phyloP scores from a whole-genome alignment of 2,888 invertebrate species.

The Miltochrista miniata region DNA sequence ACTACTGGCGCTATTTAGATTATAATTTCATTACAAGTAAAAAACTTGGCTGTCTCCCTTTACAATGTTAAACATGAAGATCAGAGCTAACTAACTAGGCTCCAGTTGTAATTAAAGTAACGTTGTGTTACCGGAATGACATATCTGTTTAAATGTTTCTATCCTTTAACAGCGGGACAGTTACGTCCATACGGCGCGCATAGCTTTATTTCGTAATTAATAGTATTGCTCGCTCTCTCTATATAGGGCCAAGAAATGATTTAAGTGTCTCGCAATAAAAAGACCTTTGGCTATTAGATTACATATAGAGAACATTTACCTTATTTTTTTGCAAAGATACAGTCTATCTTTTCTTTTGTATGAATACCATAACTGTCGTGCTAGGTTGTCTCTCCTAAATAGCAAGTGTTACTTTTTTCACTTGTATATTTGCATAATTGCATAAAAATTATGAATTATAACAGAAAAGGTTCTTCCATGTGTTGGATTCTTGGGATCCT shows the following conservation, averaged over 20 bases:
- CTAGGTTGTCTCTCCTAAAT: conserved; percentile 15
- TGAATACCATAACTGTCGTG: conserved; percentile 21
- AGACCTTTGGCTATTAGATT: conserved; percentile 29
- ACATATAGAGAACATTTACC: conserved; percentile 25
- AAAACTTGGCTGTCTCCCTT: conserved; percentile 57
- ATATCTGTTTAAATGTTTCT: conserved; percentile 78
- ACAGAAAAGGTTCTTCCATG: conserved; percentile 17
- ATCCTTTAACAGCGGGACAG: conserved; percentile 74
- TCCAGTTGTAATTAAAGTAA: conserved; percentile 72
- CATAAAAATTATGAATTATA: conserved; percentile 3
- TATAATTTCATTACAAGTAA: conserved; percentile 65
- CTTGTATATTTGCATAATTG: not conserved
- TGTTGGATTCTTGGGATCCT: not conserved
- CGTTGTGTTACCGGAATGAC: conserved; percentile 74
- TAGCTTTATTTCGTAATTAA: conserved; percentile 72
- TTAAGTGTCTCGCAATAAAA: conserved; percentile 53
- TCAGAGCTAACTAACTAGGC: conserved; percentile 62
- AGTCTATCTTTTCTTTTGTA: conserved; percentile 30
- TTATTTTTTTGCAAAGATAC: conserved; percentile 27
- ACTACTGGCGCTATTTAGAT: conserved; percentile 42
- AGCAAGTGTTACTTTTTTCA: not conserved
- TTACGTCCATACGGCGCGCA: conserved; percentile 56
- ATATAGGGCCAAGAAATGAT: conserved; percentile 62
- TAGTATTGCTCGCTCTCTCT: conserved; percentile 55
- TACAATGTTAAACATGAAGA: conserved; percentile 70